These are phyloP conservation scores for Platynereis dumerilii DNA, from an alignment of 2,888 invertebrate species.

Conservation along the genomic window DNA sequence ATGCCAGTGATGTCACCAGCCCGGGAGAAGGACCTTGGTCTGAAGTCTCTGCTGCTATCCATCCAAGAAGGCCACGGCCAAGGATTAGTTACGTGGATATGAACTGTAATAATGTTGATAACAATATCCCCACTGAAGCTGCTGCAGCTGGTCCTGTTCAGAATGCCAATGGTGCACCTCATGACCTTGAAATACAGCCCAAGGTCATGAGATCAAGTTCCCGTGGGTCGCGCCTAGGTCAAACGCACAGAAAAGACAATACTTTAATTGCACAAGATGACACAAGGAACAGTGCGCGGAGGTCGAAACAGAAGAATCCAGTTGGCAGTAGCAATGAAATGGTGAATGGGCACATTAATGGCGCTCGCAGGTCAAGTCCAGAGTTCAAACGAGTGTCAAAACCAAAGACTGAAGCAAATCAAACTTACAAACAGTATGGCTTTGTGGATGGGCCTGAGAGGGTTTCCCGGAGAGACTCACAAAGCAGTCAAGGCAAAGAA, in stretches of 20 bases:
- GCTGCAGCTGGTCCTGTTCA: not conserved
- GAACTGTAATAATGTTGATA: slow-evolving; percentile 6
- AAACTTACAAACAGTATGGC: slow-evolving; percentile 28
- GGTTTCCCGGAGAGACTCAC: slow-evolving; percentile 1
- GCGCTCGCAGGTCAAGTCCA: slow-evolving; percentile 10
- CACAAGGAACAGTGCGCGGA: slow-evolving; percentile 1
- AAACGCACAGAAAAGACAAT: not conserved
- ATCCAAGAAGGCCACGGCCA: not conserved
- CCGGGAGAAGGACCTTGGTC: too few relatives aligned
- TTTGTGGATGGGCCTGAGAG: slow-evolving; percentile 27
- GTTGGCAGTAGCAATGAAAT: not conserved
- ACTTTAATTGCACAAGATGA: not conserved
- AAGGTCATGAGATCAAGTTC: not conserved
- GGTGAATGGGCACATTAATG: not conserved
- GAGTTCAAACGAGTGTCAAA: slow-evolving; percentile 6
- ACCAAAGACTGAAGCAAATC: not conserved
- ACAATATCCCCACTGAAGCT: not conserved
- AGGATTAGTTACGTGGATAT: slow-evolving; percentile 1
- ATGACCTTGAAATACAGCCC: not conserved
- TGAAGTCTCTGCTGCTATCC: not conserved
- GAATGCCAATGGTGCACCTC: not conserved
- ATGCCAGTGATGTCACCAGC: too few relatives aligned
- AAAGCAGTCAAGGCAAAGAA: not conserved
- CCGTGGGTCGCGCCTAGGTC: not conserved
- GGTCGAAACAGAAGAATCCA: not conserved